A percentile compares a stretch with the other conserved stretches of the same genome.
These are phyloP conservation scores for Leucophora obtusa DNA, from an alignment of 2,888 invertebrate species.

Conservation along the genomic window DNA sequence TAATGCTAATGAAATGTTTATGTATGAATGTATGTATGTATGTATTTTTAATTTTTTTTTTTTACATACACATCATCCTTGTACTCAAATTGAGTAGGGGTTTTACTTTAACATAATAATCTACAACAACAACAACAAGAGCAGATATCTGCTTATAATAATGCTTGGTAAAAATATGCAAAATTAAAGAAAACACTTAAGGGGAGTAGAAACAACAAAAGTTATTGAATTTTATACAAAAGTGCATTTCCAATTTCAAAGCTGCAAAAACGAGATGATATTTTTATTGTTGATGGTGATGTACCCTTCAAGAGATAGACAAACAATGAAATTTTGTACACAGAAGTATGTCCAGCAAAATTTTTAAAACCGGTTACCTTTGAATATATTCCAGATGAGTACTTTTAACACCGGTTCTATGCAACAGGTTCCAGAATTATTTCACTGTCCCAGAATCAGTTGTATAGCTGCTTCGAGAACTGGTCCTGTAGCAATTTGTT, in stretches of 20 bases:
- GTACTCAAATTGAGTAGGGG: not conserved
- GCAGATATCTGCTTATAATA: not conserved
- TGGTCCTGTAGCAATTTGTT: no score
- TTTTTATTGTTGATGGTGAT: not conserved
- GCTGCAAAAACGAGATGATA: not conserved
- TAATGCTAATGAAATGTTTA: constrained; percentile 20
- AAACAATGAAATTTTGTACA: not conserved
- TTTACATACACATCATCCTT: not conserved
- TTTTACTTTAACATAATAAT: constrained; percentile 6
- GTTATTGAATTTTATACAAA: constrained; percentile 9
- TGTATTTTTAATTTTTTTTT: no score
- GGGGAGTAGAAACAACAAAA: not conserved
- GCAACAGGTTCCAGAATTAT: no score
- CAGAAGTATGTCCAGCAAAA: no score
- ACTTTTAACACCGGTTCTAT: no score
- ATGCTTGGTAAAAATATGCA: constrained; percentile 1
- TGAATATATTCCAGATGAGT: no score
- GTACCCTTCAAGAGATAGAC: not conserved
- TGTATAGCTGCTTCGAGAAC: no score
- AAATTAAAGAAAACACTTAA: not conserved
- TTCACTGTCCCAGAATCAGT: no score
- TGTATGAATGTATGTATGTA: not conserved
- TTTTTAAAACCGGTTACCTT: no score
- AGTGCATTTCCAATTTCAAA: not conserved
- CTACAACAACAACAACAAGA: constrained; percentile 1